Evolutionary conservation across 2,797 vertebrate species (phyloP).

Genomic region (Hippoglossus hippoglossus): DNA sequence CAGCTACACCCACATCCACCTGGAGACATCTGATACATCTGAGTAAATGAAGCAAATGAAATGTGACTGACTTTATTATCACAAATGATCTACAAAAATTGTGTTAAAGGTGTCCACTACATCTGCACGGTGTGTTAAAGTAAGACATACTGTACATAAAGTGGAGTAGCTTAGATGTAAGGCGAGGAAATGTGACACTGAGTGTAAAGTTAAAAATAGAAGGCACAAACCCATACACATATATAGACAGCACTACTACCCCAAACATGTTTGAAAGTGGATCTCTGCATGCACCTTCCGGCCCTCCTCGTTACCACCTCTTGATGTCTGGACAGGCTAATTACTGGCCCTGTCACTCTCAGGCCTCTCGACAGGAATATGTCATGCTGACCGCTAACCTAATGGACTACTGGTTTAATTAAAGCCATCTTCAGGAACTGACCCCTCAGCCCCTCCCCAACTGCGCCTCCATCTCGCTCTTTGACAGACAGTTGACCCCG

Average conservation of each 20-base stretch:
- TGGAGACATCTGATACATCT: too few species aligned
- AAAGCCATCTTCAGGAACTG: conserved; percentile 46
- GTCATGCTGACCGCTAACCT: conserved; percentile 49
- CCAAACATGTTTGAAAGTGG: conserved; percentile 48
- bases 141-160: not conserved
- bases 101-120: not conserved
- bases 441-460: conserved; percentile 5
- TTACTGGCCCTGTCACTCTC: conserved; percentile 37
- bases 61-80: not conserved
- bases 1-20: too few species aligned
- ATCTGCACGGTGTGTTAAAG: not conserved
- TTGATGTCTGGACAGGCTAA: conserved; percentile 39
- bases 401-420: conserved; percentile 63
- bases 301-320: conserved; percentile 30
- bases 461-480: conserved; percentile 45
- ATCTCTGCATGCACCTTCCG: conserved; percentile 28
- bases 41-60: not conserved
- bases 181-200: conserved; percentile 58
- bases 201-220: conserved; percentile 60
- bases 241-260: conserved; percentile 29
- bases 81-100: too few species aligned
- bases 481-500: conserved; percentile 66
- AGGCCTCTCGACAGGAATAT: conserved; percentile 55
- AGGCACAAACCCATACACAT: conserved; percentile 45
- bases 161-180: conserved; percentile 5